phyloP scores from a whole-genome alignment of 1,140 invertebrate genomes.

The Oedothorax gibbosus region DNA sequence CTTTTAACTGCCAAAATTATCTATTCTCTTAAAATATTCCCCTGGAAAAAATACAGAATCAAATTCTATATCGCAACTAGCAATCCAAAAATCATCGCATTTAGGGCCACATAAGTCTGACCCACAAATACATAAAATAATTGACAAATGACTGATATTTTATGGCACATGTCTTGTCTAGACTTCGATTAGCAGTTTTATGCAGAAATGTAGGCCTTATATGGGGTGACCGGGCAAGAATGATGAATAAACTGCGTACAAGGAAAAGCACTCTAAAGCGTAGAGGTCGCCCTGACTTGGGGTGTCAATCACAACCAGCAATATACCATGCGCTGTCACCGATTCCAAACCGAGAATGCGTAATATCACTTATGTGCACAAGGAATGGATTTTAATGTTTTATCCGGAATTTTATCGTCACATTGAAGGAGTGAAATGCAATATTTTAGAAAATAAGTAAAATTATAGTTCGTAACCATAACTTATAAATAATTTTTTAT shows the following conservation, averaged over 20 bases:
- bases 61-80: too few relatives aligned
- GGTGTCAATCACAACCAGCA: constrained; percentile 41
- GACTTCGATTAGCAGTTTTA: constrained; percentile 50
- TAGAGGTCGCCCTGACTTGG: constrained; percentile 37
- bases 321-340: constrained; percentile 41
- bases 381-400: too few relatives aligned
- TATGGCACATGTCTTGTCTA: constrained; percentile 43
- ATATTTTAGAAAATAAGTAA: too few relatives aligned
- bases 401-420: too few relatives aligned
- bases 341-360: constrained; percentile 29
- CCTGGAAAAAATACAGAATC: too few relatives aligned
- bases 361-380: constrained; percentile 4
- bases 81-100: too few relatives aligned
- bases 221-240: constrained; percentile 3
- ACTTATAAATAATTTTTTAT: too few relatives aligned
- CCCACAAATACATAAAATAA: not conserved
- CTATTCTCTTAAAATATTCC: too few relatives aligned
- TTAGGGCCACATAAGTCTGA: too few relatives aligned
- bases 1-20: too few relatives aligned
- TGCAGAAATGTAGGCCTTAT: constrained; percentile 46
- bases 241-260: constrained; percentile 57
- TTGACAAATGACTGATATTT: not conserved
- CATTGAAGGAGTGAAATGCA: too few relatives aligned
- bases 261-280: constrained; percentile 55
- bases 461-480: too few relatives aligned